These are phyloP conservation scores for Nephrotoma flavescens DNA, from an alignment of 2,888 invertebrate species.

Conservation along the genomic window DNA sequence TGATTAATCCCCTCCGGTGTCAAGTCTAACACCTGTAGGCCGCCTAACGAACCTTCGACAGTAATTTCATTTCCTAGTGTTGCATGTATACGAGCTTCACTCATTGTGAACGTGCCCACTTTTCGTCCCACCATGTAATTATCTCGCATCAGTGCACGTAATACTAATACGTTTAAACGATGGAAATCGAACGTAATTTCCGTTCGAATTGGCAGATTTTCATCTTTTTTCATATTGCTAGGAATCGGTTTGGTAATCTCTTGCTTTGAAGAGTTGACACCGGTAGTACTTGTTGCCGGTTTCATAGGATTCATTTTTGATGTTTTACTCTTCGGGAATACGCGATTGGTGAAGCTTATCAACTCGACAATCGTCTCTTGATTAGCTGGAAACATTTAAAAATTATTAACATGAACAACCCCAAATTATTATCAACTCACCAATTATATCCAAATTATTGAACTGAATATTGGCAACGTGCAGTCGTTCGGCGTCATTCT, in stretches of 20 bases:
- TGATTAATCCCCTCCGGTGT: constrained; percentile 72
- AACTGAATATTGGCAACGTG: constrained; percentile 81
- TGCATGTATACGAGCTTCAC: constrained; percentile 78
- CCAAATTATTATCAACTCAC: constrained; percentile 30
- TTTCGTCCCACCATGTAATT: constrained; percentile 62
- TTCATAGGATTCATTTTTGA: neutral
- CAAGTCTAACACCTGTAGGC: constrained; percentile 78
- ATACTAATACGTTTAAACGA: constrained; percentile 70
- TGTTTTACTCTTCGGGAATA: constrained; percentile 36
- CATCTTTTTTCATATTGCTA: constrained; percentile 8
- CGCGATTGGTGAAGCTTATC: constrained; percentile 70
- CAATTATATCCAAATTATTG: constrained; percentile 88
- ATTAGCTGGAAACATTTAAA: constrained; percentile 46
- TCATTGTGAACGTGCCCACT: constrained; percentile 87
- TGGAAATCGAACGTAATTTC: constrained; percentile 89
- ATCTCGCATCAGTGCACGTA: constrained; percentile 64
- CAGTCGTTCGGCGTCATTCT: constrained; percentile 30
- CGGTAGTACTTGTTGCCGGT: constrained; percentile 5
- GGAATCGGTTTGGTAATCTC: constrained; percentile 18
- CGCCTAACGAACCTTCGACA: constrained; percentile 79
- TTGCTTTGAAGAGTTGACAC: constrained; percentile 9
- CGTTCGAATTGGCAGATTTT: constrained; percentile 37
- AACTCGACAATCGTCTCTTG: constrained; percentile 91
- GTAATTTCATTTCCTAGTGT: constrained; percentile 51
- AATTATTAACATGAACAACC: neutral